phyloP scores from a whole-genome alignment of 2,113 vertebrate genomes.

The Neogale vison region DNA sequence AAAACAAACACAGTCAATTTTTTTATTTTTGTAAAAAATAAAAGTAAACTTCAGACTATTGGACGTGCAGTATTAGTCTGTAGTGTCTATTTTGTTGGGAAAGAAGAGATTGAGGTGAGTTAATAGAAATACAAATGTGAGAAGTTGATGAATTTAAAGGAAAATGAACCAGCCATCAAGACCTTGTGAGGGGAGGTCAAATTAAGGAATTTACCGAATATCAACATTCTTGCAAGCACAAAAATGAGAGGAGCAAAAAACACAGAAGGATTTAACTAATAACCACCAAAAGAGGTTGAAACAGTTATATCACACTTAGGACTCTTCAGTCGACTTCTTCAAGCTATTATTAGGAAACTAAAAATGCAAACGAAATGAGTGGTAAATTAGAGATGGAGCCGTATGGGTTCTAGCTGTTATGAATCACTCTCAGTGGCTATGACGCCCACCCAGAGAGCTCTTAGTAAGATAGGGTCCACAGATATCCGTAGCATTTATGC shows the following conservation, averaged over 20 bases:
- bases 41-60: slow-evolving; percentile 5
- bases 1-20: background rate
- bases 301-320: background rate
- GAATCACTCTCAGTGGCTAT: background rate
- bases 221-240: background rate
- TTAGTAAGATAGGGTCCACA: background rate
- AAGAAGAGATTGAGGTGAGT: background rate
- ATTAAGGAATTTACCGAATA: background rate
- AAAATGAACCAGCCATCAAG: background rate
- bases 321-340: background rate
- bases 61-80: background rate
- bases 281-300: background rate
- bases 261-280: background rate
- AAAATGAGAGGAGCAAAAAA: background rate
- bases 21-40: slow-evolving; percentile 13
- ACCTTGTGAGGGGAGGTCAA: background rate
- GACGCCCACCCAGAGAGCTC: background rate
- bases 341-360: background rate
- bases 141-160: background rate
- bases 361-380: background rate
- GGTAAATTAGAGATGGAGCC: background rate
- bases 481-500: background rate
- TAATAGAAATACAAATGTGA: background rate
- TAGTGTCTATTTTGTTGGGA: background rate
- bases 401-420: background rate